Base-by-base conservation (phyloP, 2,888 invertebrate genomes). In the Nephrotoma guestfalica region DNA sequence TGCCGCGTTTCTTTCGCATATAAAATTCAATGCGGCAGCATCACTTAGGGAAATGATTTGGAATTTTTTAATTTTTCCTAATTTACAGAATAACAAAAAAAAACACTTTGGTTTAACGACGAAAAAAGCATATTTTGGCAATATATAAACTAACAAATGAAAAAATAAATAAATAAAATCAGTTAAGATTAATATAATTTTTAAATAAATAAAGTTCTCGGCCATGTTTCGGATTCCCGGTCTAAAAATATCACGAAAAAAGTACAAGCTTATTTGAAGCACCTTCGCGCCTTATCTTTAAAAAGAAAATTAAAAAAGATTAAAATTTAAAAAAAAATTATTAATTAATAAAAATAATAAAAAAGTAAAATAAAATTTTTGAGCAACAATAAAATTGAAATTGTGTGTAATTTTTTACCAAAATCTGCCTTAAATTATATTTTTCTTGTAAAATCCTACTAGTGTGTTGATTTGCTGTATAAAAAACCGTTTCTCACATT, bases 281-380 rank as follows among this genome's bases (percentile, higher is more conserved):
- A 94, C 94, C 94, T 94, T 94, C 94, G 94, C 94, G 94, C 94
- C 94, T 94, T 94, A 94, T 93, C 93, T 93, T 93, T 93, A 93
- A 92, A 92, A 92, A 71, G 71, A 88, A 89, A 89, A 89, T 91
- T 90, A 91, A 92, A 91, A 86, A 86, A 86, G n/a, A 30, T 86
- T 86, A 86, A 87, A 86, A 87, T 88, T 88, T 71, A 83, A 88
- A 88, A 88, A 88, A 87, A 51, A 71, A 9, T 71, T 30, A 71
- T 71, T 71, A 71, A 71, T 30, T 71, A 71, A 71, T 71, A 71
- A 71, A 71, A 71, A 2, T 30, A 71, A 51, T 51, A 51, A 51
- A 88, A 88, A 89, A 88, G 88, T 89, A 88, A 87, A 89, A 88
- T 86, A 86, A 87, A 88, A 87, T 87, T 86, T 87, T 88, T 86